Evolutionary conservation across 1,140 invertebrate genomes (phyloP), one percentile per base, ranked within the genome.

Genomic region (Aleiodes sp.): DNA sequence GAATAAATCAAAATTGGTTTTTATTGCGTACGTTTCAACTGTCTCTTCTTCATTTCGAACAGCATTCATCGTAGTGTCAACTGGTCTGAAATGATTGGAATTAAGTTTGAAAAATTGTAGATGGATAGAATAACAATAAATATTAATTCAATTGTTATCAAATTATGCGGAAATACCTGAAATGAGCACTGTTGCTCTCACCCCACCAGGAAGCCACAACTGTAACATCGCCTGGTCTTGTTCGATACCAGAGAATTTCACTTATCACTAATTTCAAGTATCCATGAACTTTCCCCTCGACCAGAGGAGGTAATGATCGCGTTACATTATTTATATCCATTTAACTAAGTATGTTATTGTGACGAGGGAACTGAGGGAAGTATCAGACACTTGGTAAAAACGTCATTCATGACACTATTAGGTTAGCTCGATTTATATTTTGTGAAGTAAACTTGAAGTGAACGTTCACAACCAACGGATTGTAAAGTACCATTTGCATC

Each of bases 181-280:
- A 84, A 57, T 78, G 66, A 46, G 77, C 73, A 72, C 74, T 79
- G 61, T 78, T 73, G 8, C 72, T 70, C 66, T 86, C 83, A 57
- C 84, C 84, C 83, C 84, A 86, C 83, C 83, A 86, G 59, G 76
- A 79, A 35, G 74, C 78, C 2, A 82, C 68, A 28, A 85, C 76
- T 4, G 57, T 79, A 35, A 84, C 76, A 66, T 80, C 74, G 37
- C 76, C 76, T 1, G 77, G 75, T 73, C 19, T 78, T 73, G 43
- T 78, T 64, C 76, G 75, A 0, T 65, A 72, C 82, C 82, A 86
- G 66, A 84, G 56, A 24, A 86, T 70, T 73, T 85, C 77, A 56
- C 84, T 80, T 37, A 86, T 77, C 1, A 72, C 57, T 9, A 84
- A 65, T 28, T 77, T 81, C 4, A 85, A 65, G 63, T 79, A 84